Conservation (phyloP, 2,113 vertebrate genomes). For the Condylura cristata region DNA sequence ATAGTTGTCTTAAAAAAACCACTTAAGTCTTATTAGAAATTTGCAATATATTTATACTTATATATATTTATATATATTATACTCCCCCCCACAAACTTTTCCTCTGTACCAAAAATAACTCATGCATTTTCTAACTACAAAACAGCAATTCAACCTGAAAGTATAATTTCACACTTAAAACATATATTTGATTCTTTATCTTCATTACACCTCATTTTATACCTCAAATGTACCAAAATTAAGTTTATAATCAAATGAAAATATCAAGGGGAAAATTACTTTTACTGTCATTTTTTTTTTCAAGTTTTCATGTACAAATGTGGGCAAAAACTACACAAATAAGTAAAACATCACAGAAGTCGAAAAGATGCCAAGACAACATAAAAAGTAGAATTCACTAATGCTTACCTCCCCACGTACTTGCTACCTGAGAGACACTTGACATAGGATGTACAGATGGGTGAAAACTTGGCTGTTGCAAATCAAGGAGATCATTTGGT, state of each 20-base stretch:
- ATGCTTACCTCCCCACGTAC: constrained; percentile 96
- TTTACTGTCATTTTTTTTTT: constrained; percentile 30
- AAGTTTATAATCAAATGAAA: constrained; percentile 22
- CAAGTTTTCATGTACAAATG: constrained; percentile 3
- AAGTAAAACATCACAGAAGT: background rate
- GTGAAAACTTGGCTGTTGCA: constrained; percentile 96
- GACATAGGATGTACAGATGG: constrained; percentile 90
- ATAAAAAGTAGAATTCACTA: constrained; percentile 27
- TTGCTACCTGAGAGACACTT: constrained; percentile 90
- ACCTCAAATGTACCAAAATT: constrained; percentile 30
- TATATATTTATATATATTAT: no score
- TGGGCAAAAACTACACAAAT: background rate
- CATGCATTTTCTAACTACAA: background rate
- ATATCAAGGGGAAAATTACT: constrained; percentile 32
- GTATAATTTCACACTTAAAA: background rate
- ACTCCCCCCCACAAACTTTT: background rate
- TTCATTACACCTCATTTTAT: constrained; percentile 42
- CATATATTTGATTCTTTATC: constrained; percentile 26
- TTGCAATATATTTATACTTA: constrained; percentile 6
- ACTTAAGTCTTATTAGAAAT: constrained; percentile 28
- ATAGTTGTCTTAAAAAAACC: background rate
- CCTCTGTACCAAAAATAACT: background rate
- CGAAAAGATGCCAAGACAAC: background rate
- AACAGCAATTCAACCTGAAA: constrained; percentile 38
- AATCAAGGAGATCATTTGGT: constrained; percentile 95